phyloP scores from a whole-genome alignment of 2,113 vertebrate species.

The Seriola quinqueradiata region DNA sequence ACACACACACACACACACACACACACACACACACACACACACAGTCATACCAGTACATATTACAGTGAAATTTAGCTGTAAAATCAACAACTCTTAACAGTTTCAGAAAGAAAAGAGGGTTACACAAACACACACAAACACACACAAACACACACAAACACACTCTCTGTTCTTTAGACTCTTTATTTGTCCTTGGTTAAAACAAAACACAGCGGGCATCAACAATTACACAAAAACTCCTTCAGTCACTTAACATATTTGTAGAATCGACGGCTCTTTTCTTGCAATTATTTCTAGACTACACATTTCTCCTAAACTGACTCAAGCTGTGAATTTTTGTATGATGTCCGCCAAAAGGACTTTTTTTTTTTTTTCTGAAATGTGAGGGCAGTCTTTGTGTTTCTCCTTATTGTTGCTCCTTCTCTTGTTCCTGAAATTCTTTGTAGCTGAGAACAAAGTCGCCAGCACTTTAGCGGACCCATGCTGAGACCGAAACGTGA shows the following conservation, averaged over 20 bases:
- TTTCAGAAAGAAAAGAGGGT: too few species aligned
- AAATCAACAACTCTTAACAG: too few species aligned
- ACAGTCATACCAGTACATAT: too few species aligned
- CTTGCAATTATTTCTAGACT: conserved; percentile 1
- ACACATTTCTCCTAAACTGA: neutral
- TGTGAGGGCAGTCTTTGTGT: neutral
- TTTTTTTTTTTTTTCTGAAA: neutral
- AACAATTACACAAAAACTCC: neutral
- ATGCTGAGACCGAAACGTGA: conserved; percentile 31
- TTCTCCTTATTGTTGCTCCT: neutral
- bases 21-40: too few species aligned
- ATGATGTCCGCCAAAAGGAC: neutral
- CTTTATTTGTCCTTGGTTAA: neutral
- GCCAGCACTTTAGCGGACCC: neutral
- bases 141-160: too few species aligned
- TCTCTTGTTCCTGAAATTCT: neutral
- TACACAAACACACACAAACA: too few species aligned
- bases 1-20: too few species aligned
- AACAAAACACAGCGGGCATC: neutral
- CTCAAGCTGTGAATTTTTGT: conserved; percentile 23
- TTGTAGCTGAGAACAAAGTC: conserved; percentile 2
- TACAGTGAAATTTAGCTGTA: too few species aligned
- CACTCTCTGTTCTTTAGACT: neutral
- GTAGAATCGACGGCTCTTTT: neutral
- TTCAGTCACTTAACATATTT: neutral